Evolutionary conservation across 2,888 invertebrate species (phyloP).

Genomic region (Chymomyza fuscimana): DNA sequence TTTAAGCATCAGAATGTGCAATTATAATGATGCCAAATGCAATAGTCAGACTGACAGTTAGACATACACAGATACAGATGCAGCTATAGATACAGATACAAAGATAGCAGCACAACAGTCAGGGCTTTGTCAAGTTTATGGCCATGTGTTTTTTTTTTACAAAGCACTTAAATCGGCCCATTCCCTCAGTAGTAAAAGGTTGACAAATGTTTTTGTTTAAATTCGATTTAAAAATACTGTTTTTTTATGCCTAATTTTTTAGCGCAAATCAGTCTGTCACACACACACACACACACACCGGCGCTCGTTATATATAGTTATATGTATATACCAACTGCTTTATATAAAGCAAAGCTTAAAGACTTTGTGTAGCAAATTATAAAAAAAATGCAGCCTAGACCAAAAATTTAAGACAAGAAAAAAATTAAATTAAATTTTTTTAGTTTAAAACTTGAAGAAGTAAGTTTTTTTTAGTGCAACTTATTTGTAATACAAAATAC

Average conservation of each 20-base stretch:
- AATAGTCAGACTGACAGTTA: conserved; percentile 7
- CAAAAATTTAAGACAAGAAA: conserved; percentile 40
- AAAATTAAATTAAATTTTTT: conserved; percentile 20
- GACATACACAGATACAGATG: background rate
- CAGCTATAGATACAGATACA: conserved; percentile 19
- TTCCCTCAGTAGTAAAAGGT: background rate
- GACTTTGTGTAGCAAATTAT: conserved; percentile 7
- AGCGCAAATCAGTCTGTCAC: too few species aligned
- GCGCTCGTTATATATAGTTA: background rate
- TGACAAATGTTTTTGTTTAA: background rate
- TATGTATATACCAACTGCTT: background rate
- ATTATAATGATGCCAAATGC: conserved; percentile 3
- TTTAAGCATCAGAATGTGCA: background rate
- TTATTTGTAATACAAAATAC: conserved; percentile 17
- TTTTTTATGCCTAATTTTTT: background rate
- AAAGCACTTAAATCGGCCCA: background rate
- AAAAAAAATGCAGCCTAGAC: conserved; percentile 64
- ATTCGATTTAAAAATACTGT: background rate
- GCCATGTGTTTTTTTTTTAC: conserved; percentile 1
- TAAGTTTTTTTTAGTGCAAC: conserved; percentile 50
- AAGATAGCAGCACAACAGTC: background rate
- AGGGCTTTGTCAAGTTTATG: conserved; percentile 14
- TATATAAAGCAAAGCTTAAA: conserved; percentile 1
- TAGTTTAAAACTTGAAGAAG: conserved; percentile 32
- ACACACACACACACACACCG: background rate